Percentiles rank a stretch among this genome's conserved stretches.
These are phyloP conservation scores for Meda fulgida DNA, from an alignment of 2,797 vertebrate genomes.

Conservation along the genomic window DNA sequence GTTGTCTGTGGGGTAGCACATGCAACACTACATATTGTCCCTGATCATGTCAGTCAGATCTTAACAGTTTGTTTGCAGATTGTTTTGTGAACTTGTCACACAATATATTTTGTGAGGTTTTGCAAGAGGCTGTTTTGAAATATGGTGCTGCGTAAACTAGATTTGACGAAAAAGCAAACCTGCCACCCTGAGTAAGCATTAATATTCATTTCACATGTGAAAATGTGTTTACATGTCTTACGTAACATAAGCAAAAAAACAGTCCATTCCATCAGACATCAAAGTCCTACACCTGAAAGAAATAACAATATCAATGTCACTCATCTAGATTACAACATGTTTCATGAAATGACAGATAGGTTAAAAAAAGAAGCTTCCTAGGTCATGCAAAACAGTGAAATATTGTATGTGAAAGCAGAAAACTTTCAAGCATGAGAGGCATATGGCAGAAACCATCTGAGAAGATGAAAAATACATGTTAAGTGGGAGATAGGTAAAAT, in stretches of 20 bases:
- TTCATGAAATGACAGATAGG: neutral
- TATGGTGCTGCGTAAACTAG: neutral
- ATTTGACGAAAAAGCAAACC: constrained; percentile 16
- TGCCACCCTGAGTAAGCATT: neutral
- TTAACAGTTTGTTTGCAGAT: neutral
- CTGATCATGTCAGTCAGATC: constrained; percentile 22
- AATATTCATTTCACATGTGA: neutral
- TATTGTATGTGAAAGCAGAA: neutral
- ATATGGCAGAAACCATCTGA: neutral
- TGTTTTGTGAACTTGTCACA: constrained; percentile 21
- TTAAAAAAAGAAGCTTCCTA: neutral
- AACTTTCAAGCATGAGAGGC: constrained; percentile 3
- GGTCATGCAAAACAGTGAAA: neutral
- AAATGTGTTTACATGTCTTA: neutral
- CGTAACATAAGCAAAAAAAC: neutral
- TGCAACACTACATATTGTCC: neutral
- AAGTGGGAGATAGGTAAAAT: constrained; percentile 18
- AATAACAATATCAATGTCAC: neutral
- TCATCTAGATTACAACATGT: neutral
- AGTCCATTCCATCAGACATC: neutral
- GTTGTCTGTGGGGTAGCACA: neutral
- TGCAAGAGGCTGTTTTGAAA: neutral
- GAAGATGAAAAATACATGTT: constrained; percentile 32
- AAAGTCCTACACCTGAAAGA: neutral
- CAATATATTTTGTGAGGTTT: neutral